Conservation (phyloP, 2,888 invertebrate genomes). For the Tupiocoris notatus region DNA sequence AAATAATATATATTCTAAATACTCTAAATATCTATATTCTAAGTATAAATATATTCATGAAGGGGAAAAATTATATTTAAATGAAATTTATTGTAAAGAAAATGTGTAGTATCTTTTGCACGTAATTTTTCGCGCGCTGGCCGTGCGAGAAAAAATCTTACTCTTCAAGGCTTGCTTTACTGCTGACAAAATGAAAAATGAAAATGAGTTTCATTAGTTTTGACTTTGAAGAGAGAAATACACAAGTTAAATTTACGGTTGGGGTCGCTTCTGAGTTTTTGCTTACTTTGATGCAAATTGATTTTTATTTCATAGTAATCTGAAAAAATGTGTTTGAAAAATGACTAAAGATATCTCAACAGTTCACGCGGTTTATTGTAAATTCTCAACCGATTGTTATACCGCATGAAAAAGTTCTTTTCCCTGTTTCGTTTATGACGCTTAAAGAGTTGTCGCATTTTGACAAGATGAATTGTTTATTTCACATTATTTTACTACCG, state of each 20-base stretch:
- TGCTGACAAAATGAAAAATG: neutral
- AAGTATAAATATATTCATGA: slow-evolving; percentile 35
- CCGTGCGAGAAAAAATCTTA: slow-evolving; percentile 12
- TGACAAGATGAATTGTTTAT: slow-evolving; percentile 45
- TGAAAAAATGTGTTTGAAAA: slow-evolving; percentile 13
- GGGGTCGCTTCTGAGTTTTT: slow-evolving; percentile 3
- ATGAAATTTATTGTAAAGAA: slow-evolving; percentile 14
- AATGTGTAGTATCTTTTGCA: slow-evolving; percentile 38
- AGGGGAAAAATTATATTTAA: slow-evolving; percentile 11
- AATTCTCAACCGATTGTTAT: slow-evolving; percentile 4
- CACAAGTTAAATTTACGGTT: neutral
- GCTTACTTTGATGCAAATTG: slow-evolving; percentile 29
- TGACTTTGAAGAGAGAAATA: neutral
- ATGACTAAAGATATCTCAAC: neutral
- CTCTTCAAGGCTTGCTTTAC: neutral
- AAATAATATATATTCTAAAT: too few relatives aligned
- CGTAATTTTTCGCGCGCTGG: slow-evolving; percentile 18
- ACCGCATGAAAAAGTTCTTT: slow-evolving; percentile 30
- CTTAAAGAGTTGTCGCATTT: slow-evolving; percentile 47
- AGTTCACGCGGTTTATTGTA: neutral
- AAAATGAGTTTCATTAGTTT: neutral
- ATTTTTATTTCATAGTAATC: slow-evolving; percentile 18
- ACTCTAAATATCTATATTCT: too few relatives aligned
- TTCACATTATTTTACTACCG: slow-evolving; percentile 46
- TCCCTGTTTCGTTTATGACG: slow-evolving; percentile 41